Evolutionary conservation across 2,797 vertebrate species (phyloP).

Genomic region (Peromyscus attwateri): DNA sequence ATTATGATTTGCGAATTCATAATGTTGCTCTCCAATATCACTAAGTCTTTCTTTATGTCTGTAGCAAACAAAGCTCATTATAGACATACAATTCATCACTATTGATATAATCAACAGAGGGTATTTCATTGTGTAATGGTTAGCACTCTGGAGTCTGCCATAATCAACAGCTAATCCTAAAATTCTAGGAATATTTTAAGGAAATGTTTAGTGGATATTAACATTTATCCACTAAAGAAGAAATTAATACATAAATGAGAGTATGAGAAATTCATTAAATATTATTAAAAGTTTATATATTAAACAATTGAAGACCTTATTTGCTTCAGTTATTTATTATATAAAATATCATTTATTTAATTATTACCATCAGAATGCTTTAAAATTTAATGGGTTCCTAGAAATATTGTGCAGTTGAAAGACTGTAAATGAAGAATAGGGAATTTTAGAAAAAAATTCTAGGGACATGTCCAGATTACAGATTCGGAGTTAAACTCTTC

Average conservation of each 20-base stretch:
- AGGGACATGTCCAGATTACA: no score
- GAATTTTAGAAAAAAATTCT: background rate
- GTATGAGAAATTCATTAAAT: background rate
- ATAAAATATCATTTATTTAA: background rate
- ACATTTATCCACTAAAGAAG: no score
- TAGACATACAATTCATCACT: background rate
- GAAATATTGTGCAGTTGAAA: background rate
- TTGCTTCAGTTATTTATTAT: background rate
- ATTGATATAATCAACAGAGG: background rate
- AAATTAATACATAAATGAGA: background rate
- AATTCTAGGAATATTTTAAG: background rate
- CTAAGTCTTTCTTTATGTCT: background rate
- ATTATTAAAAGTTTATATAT: background rate
- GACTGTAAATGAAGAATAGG: background rate
- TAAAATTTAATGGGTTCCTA: background rate
- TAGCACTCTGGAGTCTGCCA: background rate
- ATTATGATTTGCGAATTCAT: background rate
- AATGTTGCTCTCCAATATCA: background rate
- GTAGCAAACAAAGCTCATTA: background rate
- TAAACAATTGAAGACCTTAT: background rate
- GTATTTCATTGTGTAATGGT: background rate
- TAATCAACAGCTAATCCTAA: background rate
- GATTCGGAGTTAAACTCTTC: no score
- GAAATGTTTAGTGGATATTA: background rate
- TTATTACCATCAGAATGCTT: background rate